Percentiles rank a stretch among this genome's conserved stretches.
Conservation (phyloP, 2,113 vertebrate species). For the Pelvicachromis taeniatus region DNA sequence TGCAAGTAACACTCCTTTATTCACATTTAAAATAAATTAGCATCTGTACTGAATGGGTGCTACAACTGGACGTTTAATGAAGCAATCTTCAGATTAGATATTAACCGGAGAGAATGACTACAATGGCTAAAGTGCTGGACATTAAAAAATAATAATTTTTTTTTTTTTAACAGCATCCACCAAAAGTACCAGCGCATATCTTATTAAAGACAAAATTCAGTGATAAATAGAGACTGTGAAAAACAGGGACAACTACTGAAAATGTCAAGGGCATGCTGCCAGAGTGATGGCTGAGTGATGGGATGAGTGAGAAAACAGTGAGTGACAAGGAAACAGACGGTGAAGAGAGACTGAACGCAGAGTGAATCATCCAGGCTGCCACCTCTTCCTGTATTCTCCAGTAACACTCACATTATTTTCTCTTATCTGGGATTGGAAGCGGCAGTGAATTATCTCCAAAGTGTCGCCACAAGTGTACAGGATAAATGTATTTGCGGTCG, state of each 20-base stretch:
- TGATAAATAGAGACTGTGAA: background rate
- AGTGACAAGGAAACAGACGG: constrained; percentile 37
- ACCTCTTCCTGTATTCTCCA: constrained; percentile 11
- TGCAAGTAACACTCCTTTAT: background rate
- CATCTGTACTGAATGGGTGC: background rate
- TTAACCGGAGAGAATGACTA: background rate
- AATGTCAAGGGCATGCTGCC: constrained; percentile 46
- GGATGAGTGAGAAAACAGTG: constrained; percentile 26
- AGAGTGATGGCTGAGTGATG: constrained; percentile 27
- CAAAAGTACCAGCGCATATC: background rate
- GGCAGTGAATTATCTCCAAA: background rate
- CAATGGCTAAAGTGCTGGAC: background rate
- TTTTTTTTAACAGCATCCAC: background rate
- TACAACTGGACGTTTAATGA: background rate
- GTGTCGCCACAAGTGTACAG: background rate
- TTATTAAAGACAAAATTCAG: background rate
- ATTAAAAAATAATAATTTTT: too few relatives aligned
- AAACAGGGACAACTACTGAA: constrained; percentile 13
- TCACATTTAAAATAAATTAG: background rate
- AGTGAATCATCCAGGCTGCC: constrained; percentile 38
- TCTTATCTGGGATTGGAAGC: constrained; percentile 19
- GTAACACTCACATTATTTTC: constrained; percentile 16
- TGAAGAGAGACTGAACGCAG: background rate
- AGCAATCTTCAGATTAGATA: background rate
- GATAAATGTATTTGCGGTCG: background rate